Evolutionary conservation across 2,113 vertebrate genomes (phyloP).

Genomic region (Hylia prasina): DNA sequence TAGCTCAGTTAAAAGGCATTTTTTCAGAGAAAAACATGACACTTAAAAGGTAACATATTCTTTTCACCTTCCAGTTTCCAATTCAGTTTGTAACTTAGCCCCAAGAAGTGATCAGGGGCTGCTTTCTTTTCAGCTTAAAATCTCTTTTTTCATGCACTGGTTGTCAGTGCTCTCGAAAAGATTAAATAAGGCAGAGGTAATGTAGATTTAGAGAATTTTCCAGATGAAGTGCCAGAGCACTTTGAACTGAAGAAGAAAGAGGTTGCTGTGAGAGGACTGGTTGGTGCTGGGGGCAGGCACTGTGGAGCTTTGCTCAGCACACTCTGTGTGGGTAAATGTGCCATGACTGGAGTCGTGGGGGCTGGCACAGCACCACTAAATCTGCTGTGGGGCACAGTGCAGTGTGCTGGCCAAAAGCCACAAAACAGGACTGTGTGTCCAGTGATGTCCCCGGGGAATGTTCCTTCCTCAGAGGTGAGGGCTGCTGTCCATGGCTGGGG

Average conservation of each 20-base stretch:
- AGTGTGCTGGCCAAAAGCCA: not conserved
- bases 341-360: fast-evolving
- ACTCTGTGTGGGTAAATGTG: not conserved
- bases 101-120: conserved; percentile 17
- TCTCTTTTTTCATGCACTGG: conserved; percentile 67
- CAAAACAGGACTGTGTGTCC: fast-evolving
- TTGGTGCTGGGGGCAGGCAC: not conserved
- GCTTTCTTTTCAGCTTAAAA: conserved; percentile 56
- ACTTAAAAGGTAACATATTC: conserved; percentile 54
- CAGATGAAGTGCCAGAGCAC: conserved; percentile 64
- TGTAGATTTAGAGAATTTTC: conserved; percentile 73
- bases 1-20: conserved; percentile 28
- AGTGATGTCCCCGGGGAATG: not conserved
- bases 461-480: not conserved
- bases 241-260: conserved; percentile 69
- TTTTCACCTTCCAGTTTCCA: conserved; percentile 53
- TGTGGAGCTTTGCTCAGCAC: not conserved
- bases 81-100: conserved; percentile 45
- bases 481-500: fast-evolving
- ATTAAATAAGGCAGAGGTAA: conserved; percentile 74
- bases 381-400: not conserved
- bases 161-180: conserved; percentile 64
- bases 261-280: not conserved
- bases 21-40: conserved; percentile 13
- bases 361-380: not conserved